Evolutionary conservation across 2,113 vertebrate species (phyloP).

Genomic region (Heliornis fulica): DNA sequence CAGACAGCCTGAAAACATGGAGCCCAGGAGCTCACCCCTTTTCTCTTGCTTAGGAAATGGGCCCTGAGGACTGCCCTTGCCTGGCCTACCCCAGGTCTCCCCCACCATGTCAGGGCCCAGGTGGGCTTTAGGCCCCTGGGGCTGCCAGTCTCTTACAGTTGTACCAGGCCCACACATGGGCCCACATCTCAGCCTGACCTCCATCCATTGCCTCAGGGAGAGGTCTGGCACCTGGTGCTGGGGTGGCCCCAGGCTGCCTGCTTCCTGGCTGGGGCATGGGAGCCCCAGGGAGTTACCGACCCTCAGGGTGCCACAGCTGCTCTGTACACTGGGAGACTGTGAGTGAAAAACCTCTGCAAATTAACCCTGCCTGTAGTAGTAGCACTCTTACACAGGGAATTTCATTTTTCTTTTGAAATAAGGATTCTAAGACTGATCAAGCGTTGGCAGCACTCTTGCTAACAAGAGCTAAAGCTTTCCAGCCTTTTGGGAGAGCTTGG

Average conservation of each 20-base stretch:
- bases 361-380: too few relatives aligned
- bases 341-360: not conserved
- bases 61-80: not conserved
- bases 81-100: not conserved
- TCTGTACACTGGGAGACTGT: too few relatives aligned
- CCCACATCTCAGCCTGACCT: not conserved
- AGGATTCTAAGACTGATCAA: not conserved
- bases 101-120: not conserved
- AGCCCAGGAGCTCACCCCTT: not conserved
- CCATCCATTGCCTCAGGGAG: not conserved
- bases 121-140: accelerated
- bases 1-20: accelerated
- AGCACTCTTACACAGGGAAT: too few relatives aligned
- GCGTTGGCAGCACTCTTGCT: accelerated
- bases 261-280: not conserved
- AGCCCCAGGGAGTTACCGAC: accelerated
- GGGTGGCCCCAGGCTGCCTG: not conserved
- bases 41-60: not conserved
- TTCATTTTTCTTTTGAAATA: too few relatives aligned
- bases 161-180: accelerated
- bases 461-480: not conserved
- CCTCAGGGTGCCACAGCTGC: accelerated
- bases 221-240: accelerated
- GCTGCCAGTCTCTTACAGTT: not conserved
- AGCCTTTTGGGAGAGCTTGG: not conserved